Base-by-base conservation (phyloP, 2,888 invertebrate genomes). In the Volucella zonaria region DNA sequence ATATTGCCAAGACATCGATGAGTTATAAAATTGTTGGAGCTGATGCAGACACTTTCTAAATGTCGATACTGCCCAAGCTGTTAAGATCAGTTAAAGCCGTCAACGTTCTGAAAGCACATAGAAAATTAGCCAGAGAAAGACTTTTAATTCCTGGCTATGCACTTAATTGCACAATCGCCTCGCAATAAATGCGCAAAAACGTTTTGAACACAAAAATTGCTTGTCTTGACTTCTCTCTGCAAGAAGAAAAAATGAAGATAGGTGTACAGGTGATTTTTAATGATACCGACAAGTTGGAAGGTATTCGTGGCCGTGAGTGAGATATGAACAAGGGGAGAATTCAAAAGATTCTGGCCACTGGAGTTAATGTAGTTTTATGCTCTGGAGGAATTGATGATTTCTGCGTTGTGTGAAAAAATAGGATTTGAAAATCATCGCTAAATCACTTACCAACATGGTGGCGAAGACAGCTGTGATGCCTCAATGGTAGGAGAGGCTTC, bases 201-300 rank as follows among this genome's bases (percentile, higher is more conserved):
- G 95, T 99, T 62, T 89, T 94, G 0, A 97, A 97, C 89, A 98
- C 99, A 0, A 99, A 99, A 93, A 97, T 99, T 87, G 99, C 99
- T 0, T 99, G 99, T 90, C 93, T 99, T 52, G 99, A 99, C 92
- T 99, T 99, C 92, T 97, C 97, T 14, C 93, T 99, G 76, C 97
- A 98, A 92, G 99, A 99, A 92, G 95, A 97, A n/a, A 99, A 99
- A 93, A 98, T 99, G 99, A 99, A 99, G 93, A 94, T 99, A 93
- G 99, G 99, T 58, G 97, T 99, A 42, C 98, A 99, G 93, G 95
- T 95, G 14, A 93, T 99, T 43, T 96, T 99, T 66, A 96, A 95
- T 47, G 98, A 99, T 92, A 99, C 99, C 0, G 96, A 96, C 67
- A 97, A 99, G 90, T 93, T 99, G 12, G 99, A 99, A 89, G 97